phyloP scores from a whole-genome alignment of 64 coral and sea anemone species.

The Cladopsammia gracilis region DNA sequence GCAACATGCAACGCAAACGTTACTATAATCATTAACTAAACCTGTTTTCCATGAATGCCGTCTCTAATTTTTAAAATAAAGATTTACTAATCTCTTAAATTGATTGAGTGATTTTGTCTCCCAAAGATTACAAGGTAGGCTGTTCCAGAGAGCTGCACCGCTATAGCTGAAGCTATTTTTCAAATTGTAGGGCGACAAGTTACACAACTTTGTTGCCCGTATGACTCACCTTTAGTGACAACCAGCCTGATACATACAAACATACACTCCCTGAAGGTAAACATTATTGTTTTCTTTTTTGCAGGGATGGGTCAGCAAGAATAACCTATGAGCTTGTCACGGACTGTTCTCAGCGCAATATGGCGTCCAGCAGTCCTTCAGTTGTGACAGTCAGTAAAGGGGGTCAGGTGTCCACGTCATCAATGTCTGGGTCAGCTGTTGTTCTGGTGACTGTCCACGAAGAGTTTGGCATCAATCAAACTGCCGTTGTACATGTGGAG shows the following conservation, averaged over 20 bases:
- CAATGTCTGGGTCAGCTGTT: conserved; percentile 91
- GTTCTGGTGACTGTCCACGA: conserved; percentile 95
- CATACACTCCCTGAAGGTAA: not conserved
- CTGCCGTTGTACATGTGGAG: conserved; percentile 93
- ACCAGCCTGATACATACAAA: not conserved
- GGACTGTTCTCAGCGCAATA: conserved; percentile 62
- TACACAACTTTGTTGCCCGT: no score
- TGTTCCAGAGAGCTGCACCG: no score
- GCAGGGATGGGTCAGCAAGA: conserved; percentile 82
- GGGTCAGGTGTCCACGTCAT: conserved; percentile 74
- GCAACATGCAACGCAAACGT: no score
- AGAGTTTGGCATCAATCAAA: conserved; percentile 97
- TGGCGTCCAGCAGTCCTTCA: conserved; percentile 26
- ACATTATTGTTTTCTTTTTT: not conserved
- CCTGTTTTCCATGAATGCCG: no score
- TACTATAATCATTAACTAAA: no score
- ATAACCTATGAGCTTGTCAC: conserved; percentile 89
- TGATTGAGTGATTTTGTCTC: no score
- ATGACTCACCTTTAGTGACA: no score
- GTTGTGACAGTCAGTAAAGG: conserved; percentile 62
- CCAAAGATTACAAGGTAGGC: no score
- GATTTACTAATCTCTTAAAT: no score
- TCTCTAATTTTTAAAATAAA: no score
- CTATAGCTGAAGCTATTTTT: no score
- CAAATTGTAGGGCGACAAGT: no score